phyloP scores from a whole-genome alignment of 2,113 vertebrate species.

The Heptranchias perlo region DNA sequence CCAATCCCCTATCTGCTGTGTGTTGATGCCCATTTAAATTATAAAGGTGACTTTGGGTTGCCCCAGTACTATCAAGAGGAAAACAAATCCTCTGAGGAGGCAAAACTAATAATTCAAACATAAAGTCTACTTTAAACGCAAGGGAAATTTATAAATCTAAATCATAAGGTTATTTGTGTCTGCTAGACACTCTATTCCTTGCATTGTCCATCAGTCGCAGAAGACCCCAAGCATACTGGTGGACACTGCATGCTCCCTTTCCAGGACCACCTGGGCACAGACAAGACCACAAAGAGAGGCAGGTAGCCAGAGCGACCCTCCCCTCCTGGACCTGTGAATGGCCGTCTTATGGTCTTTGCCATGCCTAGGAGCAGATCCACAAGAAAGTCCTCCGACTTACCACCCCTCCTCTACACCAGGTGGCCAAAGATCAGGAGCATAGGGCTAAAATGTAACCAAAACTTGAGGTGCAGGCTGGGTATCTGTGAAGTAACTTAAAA shows the following conservation, averaged over 20 bases:
- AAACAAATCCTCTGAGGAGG: too few relatives aligned
- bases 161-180: not conserved
- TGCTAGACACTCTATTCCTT: not conserved
- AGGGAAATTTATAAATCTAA: not conserved
- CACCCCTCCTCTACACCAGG: too few relatives aligned
- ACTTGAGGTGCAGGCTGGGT: too few relatives aligned
- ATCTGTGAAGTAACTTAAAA: too few relatives aligned
- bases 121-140: not conserved
- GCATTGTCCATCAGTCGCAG: not conserved
- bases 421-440: not conserved
- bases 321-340: too few relatives aligned
- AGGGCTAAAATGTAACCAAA: too few relatives aligned
- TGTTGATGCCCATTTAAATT: too few relatives aligned
- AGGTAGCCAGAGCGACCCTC: not conserved
- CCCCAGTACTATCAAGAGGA: not conserved
- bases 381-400: too few relatives aligned
- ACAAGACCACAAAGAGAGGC: not conserved
- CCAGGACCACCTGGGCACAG: not conserved
- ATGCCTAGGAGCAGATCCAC: too few relatives aligned
- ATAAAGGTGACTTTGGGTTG: too few relatives aligned
- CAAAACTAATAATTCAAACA: not conserved
- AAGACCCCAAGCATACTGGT: not conserved
- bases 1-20: not conserved
- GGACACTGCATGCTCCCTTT: not conserved
- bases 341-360: too few relatives aligned